Conservation (phyloP, 2,888 invertebrate genomes). For the Steromphala cineraria region DNA sequence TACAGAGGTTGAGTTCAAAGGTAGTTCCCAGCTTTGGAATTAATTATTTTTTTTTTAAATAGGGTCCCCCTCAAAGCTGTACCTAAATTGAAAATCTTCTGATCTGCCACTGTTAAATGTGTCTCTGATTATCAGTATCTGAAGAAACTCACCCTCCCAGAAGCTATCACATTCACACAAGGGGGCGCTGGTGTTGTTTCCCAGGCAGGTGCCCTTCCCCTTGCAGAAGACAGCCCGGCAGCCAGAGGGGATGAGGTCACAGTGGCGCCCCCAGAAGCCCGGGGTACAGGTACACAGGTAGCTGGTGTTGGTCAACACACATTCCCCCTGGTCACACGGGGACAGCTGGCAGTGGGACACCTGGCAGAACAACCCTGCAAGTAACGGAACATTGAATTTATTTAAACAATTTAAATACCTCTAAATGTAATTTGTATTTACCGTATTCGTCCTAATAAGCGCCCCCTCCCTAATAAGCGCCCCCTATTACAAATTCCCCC, state of each 20-base stretch:
- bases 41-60: too few relatives aligned
- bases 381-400: not conserved
- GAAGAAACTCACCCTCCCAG: slow-evolving; percentile 81
- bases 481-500: too few relatives aligned
- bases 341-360: slow-evolving; percentile 84
- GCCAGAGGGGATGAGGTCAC: slow-evolving; percentile 79
- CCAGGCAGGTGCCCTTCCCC: slow-evolving; percentile 83
- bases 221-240: slow-evolving; percentile 42
- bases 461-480: too few relatives aligned
- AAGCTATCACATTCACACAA: slow-evolving; percentile 85
- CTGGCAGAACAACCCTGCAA: slow-evolving; percentile 84
- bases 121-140: too few relatives aligned
- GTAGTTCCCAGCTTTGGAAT: too few relatives aligned
- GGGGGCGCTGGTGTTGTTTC: slow-evolving; percentile 78
- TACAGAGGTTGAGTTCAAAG: too few relatives aligned
- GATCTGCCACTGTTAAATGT: too few relatives aligned
- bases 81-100: too few relatives aligned
- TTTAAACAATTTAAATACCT: too few relatives aligned
- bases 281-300: slow-evolving; percentile 82
- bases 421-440: too few relatives aligned
- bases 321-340: slow-evolving; percentile 83
- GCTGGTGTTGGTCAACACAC: slow-evolving; percentile 76
- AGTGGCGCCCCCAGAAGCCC: slow-evolving; percentile 81
- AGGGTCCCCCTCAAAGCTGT: too few relatives aligned
- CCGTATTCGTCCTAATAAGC: too few relatives aligned